Base-by-base conservation (phyloP, 2,888 invertebrate genomes). In the Hydraecia micacea region DNA sequence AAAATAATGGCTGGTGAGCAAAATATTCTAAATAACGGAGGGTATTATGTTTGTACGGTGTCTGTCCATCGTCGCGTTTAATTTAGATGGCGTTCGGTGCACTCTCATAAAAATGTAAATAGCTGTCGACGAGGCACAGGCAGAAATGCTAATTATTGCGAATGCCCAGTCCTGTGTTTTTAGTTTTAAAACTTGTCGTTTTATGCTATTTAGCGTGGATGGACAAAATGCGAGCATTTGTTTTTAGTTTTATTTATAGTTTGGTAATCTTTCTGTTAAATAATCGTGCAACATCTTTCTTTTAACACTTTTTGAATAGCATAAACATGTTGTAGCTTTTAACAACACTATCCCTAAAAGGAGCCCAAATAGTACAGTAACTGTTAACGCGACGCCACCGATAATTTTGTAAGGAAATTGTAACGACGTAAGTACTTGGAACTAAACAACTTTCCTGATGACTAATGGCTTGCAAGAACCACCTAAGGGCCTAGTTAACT, bases 31-130 rank as follows among this genome's bases (percentile, higher is more conserved):
- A 75, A 71, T 58, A 32, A 28, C 2, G 21, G 42, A 72, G 58
- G n/a, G 76, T 78, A 72, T 84, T 71, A 86, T 60, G 73, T 73
- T 65, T 79, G 77, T 73, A 78, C 28, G 79, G 75, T 79, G 39
- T 82, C 65, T 85, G 85, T 86, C 84, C 88, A 88, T 83, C 79
- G 80, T 68, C 78, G 84, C 78, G 83, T 86, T 88, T 88, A 84
- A 89, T 89, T 88, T 87, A 89, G 87, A 82, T 84, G 80, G 83
- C 84, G 87, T 85, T 88, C 84, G 89, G 85, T 89, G 92, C 90
- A 90, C 86, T 91, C 90, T 92, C 91, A 92, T 93, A 92, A 93
- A 93, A 92, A 93, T 93, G 93, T 91, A 92, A 93, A 93, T 93
- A 86, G 77, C 80, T 71, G 73, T 71, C 68, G 71, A 18, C 77